phyloP scores from a whole-genome alignment of 2,113 vertebrate species.

The Theristicus caerulescens region DNA sequence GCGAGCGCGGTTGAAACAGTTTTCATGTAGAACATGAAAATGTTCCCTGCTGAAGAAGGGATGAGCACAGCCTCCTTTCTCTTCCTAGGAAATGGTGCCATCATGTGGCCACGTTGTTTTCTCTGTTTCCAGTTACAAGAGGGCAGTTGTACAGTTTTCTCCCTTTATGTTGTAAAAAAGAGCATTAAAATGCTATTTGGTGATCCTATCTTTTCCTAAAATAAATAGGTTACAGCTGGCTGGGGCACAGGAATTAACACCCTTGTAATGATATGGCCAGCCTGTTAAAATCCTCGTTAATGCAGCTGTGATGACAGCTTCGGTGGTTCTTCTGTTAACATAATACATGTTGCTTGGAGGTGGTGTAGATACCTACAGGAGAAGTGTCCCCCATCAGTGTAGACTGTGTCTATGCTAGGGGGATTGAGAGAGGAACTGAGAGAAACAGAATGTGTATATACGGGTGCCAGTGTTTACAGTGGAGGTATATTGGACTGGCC shows the following conservation, averaged over 20 bases:
- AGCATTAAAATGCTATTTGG: neutral
- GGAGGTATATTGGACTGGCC: neutral
- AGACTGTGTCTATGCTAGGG: accelerated
- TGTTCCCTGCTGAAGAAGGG: neutral
- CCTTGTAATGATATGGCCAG: neutral
- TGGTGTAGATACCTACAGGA: neutral
- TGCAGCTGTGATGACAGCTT: neutral
- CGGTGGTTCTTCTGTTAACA: neutral
- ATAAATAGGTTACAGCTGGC: neutral
- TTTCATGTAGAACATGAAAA: neutral
- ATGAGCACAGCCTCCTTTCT: neutral
- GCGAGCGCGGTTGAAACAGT: accelerated
- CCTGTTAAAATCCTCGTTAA: neutral
- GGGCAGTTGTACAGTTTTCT: neutral
- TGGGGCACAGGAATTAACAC: neutral
- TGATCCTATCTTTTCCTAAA: neutral
- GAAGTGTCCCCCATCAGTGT: neutral
- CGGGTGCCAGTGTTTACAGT: neutral
- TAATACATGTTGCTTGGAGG: neutral
- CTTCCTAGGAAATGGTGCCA: conserved; percentile 59
- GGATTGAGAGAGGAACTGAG: neutral
- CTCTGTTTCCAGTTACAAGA: neutral
- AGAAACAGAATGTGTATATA: neutral
- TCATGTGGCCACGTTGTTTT: conserved; percentile 8
- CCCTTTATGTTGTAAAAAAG: neutral